A percentile compares a stretch with the other conserved stretches of the same genome.
Evolutionary conservation across 1,140 invertebrate species (phyloP).

Genomic region (Saccostrea echinata): DNA sequence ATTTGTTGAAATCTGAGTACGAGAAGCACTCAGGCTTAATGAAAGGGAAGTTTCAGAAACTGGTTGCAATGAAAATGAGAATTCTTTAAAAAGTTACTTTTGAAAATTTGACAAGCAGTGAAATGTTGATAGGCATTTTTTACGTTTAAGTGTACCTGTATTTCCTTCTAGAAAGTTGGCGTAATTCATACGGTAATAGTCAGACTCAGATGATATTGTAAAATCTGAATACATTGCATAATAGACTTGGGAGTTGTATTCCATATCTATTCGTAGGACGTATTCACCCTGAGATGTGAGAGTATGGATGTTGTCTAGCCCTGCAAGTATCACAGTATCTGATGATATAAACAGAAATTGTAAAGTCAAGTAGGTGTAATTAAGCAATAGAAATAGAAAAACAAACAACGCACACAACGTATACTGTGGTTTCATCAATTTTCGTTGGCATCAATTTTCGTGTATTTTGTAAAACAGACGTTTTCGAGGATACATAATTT

Average conservation of each 20-base stretch:
- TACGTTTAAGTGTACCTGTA: neutral
- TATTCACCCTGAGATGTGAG: neutral
- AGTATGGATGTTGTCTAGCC: neutral
- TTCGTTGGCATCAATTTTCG: too few relatives aligned
- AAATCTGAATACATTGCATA: neutral
- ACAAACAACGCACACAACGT: too few relatives aligned
- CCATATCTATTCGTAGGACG: neutral
- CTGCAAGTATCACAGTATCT: neutral
- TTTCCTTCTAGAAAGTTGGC: neutral
- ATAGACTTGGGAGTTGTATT: neutral
- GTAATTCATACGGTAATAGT: neutral
- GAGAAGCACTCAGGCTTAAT: too few relatives aligned
- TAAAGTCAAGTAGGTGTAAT: too few relatives aligned
- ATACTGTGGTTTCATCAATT: too few relatives aligned
- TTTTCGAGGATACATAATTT: too few relatives aligned
- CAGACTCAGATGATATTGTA: neutral
- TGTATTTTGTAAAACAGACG: too few relatives aligned
- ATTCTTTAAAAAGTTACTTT: neutral
- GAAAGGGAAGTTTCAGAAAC: neutral
- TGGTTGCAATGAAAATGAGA: neutral
- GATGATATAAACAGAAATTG: too few relatives aligned
- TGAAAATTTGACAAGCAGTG: too few relatives aligned
- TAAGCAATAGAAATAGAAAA: too few relatives aligned
- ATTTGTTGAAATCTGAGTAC: too few relatives aligned
- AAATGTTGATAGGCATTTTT: too few relatives aligned